Percentiles rank a stretch among this genome's conserved stretches.
Evolutionary conservation across 1,140 invertebrate genomes (phyloP).

Genomic region (Ectropis grisescens): DNA sequence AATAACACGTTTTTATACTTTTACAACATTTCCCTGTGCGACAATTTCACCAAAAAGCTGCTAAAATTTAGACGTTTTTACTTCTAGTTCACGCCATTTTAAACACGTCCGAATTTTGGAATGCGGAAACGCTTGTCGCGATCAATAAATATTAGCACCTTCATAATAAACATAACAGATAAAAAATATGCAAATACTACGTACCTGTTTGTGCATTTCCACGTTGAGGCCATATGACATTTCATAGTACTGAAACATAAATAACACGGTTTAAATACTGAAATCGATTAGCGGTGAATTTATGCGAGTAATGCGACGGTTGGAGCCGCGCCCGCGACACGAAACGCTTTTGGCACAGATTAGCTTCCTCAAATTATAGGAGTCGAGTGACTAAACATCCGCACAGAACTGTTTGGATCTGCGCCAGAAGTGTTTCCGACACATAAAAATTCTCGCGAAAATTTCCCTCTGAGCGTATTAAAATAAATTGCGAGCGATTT

Average conservation of each 20-base stretch:
- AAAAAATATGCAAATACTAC: no score
- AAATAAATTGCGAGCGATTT: constrained; percentile 69
- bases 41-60: constrained; percentile 23
- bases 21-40: constrained; percentile 33
- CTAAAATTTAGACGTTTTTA: constrained; percentile 29
- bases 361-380: constrained; percentile 60
- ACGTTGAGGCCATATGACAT: constrained; percentile 99
- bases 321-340: constrained; percentile 27
- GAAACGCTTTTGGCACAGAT: constrained; percentile 53
- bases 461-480: constrained; percentile 66
- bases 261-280: constrained; percentile 40
- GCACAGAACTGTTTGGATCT: constrained; percentile 47
- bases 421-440: constrained; percentile 64
- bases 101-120: constrained; percentile 8
- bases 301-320: constrained; percentile 30
- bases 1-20: constrained; percentile 46
- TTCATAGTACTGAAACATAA: constrained; percentile 97
- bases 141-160: background rate
- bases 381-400: constrained; percentile 66
- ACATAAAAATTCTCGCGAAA: constrained; percentile 64
- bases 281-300: constrained; percentile 32
- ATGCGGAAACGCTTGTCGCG: constrained; percentile 27
- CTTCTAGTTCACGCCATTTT: constrained; percentile 14
- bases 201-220: constrained; percentile 99
- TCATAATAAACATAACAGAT: background rate